Conservation (phyloP, 2,888 invertebrate genomes). For the Temnothorax unifasciatus region DNA sequence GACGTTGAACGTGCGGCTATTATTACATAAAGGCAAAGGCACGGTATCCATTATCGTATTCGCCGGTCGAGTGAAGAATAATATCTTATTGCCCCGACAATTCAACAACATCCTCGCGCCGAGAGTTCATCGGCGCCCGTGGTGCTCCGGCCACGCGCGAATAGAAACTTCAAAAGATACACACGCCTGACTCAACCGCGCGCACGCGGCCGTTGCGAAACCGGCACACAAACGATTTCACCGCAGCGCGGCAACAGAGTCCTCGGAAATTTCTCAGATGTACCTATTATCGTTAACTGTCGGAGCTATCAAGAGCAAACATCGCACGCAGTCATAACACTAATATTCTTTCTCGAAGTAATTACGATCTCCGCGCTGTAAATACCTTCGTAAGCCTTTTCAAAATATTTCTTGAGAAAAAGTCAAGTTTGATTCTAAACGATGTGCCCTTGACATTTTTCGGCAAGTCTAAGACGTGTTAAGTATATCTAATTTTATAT, state of each 20-base stretch:
- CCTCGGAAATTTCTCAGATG: constrained; percentile 59
- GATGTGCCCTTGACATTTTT: not conserved
- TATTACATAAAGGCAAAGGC: constrained; percentile 40
- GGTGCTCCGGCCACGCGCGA: not conserved
- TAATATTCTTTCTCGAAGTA: constrained; percentile 9
- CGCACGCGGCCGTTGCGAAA: constrained; percentile 64
- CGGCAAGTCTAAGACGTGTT: not conserved
- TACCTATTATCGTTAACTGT: constrained; percentile 42
- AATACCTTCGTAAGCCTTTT: not conserved
- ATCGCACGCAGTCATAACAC: not conserved
- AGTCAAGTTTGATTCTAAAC: no score
- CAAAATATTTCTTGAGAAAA: not conserved
- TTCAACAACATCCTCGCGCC: not conserved
- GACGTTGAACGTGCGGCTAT: not conserved
- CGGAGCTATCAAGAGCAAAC: constrained; percentile 31
- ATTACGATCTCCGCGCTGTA: not conserved
- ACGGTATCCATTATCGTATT: constrained; percentile 31
- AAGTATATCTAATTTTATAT: not conserved
- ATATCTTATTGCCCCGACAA: constrained; percentile 16
- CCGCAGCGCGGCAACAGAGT: constrained; percentile 42
- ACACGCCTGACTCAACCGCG: constrained; percentile 57
- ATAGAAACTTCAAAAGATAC: constrained; percentile 60
- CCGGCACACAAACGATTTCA: constrained; percentile 67
- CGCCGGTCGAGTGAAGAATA: not conserved
- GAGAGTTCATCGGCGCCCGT: constrained; percentile 55